These are phyloP conservation scores for Agriopis marginaria DNA, from an alignment of 2,888 invertebrate species.

Conservation along the genomic window DNA sequence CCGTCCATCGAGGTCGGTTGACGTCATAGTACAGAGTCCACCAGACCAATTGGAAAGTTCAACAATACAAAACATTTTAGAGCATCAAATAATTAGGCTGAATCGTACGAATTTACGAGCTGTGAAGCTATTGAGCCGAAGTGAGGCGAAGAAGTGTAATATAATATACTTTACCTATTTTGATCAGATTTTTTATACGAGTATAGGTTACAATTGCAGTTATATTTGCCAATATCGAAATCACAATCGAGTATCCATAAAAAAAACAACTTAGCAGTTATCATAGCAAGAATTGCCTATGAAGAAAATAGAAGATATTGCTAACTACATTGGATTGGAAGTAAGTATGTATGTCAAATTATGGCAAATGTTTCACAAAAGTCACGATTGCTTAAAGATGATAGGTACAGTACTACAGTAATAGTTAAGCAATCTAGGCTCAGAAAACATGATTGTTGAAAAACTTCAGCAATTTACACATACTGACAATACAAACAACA, in stretches of 20 bases:
- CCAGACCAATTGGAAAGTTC: conserved; percentile 70
- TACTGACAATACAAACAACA: not conserved
- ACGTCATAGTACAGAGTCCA: conserved; percentile 72
- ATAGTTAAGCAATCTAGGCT: not conserved
- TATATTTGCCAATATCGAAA: not conserved
- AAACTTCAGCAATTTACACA: conserved; percentile 12
- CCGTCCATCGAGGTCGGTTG: conserved; percentile 47
- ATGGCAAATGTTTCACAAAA: not conserved
- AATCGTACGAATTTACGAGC: conserved; percentile 37
- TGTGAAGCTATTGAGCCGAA: conserved; percentile 6
- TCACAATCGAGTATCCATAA: not conserved
- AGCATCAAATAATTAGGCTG: conserved; percentile 40
- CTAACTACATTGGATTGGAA: not conserved
- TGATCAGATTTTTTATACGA: not conserved
- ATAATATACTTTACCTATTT: not conserved
- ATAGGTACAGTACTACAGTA: not conserved
- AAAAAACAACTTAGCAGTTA: not conserved
- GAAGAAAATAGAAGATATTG: not conserved
- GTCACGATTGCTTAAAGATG: not conserved
- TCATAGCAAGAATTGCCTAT: not conserved
- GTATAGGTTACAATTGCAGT: not conserved
- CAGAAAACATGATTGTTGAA: conserved; percentile 3
- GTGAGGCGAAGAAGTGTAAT: not conserved
- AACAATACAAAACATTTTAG: conserved; percentile 55
- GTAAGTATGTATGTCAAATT: not conserved